Evolutionary conservation across 2,113 vertebrate genomes (phyloP).

Genomic region (Lepidothrix coronata): DNA sequence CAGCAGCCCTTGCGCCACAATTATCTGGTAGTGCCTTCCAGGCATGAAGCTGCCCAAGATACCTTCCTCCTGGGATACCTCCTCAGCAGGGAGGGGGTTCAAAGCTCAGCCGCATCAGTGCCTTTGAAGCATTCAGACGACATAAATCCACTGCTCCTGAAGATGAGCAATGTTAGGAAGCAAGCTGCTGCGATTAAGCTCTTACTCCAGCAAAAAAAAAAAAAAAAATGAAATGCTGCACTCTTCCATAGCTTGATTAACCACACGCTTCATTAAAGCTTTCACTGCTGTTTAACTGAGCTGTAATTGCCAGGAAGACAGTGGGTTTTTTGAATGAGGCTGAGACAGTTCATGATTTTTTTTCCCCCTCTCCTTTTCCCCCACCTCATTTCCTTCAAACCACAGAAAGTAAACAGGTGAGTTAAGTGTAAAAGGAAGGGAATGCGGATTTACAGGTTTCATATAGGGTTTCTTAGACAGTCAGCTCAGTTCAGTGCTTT

Average conservation of each 20-base stretch:
- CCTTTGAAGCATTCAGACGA: neutral
- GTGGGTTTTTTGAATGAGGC: neutral
- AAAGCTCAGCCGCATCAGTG: slow-evolving; percentile 2
- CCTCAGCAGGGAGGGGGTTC: slow-evolving; percentile 35
- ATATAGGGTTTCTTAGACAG: neutral
- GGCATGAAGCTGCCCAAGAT: neutral
- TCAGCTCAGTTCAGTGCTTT: neutral
- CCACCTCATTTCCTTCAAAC: neutral
- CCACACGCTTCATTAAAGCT: slow-evolving; percentile 34
- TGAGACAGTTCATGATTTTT: neutral
- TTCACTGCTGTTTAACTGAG: neutral
- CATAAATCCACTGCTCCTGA: neutral
- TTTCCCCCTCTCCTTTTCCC: rapidly evolving
- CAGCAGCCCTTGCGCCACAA: neutral
- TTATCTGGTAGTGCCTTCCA: slow-evolving; percentile 13
- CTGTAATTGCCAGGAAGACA: neutral
- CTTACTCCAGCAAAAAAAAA: neutral
- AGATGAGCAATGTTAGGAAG: neutral
- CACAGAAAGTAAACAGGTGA: neutral
- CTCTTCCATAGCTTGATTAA: slow-evolving; percentile 31
- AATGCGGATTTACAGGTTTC: neutral
- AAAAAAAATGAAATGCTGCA: neutral
- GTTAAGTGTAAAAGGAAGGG: neutral
- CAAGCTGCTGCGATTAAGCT: neutral
- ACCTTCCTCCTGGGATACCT: neutral